Conservation (phyloP, 2,797 vertebrate species). For the Fistularia tabacaria region DNA sequence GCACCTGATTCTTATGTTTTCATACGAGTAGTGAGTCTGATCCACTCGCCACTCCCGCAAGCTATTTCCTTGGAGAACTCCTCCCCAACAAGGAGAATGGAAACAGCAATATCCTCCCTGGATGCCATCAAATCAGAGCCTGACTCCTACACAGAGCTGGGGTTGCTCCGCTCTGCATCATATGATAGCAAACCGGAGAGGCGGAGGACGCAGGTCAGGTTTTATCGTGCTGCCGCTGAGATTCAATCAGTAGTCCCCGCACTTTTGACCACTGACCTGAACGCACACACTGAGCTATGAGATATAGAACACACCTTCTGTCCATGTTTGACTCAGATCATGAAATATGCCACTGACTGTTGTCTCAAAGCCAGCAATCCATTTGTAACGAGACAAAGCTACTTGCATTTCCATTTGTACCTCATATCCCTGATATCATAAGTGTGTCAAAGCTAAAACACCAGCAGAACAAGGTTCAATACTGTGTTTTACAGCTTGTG, state of each 20-base stretch:
- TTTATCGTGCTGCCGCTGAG: conserved; percentile 6
- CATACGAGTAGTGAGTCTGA: too few species aligned
- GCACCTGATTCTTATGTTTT: too few species aligned
- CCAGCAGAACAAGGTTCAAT: too few species aligned
- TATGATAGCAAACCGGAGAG: not conserved
- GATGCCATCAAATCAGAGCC: conserved; percentile 28
- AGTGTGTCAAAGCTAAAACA: too few species aligned
- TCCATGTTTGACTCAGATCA: not conserved
- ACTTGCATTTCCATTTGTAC: too few species aligned
- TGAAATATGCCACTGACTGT: too few species aligned
- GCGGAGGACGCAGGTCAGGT: conserved; percentile 13
- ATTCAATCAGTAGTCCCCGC: not conserved
- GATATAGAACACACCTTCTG: not conserved
- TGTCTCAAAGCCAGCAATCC: not conserved
- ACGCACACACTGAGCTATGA: not conserved
- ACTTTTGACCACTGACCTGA: not conserved
- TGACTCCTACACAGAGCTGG: conserved; percentile 33
- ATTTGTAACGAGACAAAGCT: too few species aligned
- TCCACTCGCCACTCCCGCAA: too few species aligned
- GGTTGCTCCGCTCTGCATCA: conserved; percentile 4
- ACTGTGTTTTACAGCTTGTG: too few species aligned
- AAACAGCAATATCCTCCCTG: conserved; percentile 21
- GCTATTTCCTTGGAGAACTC: too few species aligned
- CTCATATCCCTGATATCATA: too few species aligned
- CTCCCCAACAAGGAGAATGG: not conserved